These are phyloP conservation scores for Pollenia amentaria DNA, from an alignment of 2,888 invertebrate genomes.

Conservation along the genomic window DNA sequence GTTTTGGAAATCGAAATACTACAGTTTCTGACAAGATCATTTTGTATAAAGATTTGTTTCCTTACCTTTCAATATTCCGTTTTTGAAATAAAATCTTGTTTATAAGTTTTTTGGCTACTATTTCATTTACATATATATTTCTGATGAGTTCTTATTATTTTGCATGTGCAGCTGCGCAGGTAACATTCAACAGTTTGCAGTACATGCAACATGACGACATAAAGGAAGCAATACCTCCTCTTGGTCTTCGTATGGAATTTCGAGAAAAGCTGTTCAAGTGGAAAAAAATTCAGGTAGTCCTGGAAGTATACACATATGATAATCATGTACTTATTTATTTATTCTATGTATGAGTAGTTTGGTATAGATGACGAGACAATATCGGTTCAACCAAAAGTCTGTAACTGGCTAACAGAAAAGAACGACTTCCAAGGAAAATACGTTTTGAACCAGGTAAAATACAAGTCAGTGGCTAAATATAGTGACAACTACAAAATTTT, in stretches of 20 bases:
- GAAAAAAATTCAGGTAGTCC: neutral
- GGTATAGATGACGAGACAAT: neutral
- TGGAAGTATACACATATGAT: neutral
- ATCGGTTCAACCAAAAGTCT: neutral
- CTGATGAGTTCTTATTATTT: too few relatives aligned
- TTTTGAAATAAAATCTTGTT: too few relatives aligned
- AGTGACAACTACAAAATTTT: neutral
- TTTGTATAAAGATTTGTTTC: too few relatives aligned
- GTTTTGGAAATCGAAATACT: too few relatives aligned
- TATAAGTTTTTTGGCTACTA: too few relatives aligned
- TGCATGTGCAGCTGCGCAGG: neutral
- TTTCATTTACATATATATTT: neutral
- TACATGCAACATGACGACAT: conserved; percentile 1
- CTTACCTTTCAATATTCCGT: too few relatives aligned
- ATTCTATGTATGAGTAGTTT: neutral
- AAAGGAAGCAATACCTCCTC: conserved; percentile 12
- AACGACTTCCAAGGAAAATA: neutral
- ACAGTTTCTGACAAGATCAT: too few relatives aligned
- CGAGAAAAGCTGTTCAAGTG: neutral
- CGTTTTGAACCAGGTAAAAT: neutral
- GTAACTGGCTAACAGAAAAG: neutral
- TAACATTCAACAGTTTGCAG: neutral
- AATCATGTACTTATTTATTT: neutral
- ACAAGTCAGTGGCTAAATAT: too few relatives aligned
- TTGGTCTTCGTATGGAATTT: neutral